Base-by-base conservation (phyloP, 2,888 invertebrate genomes). In the Epinotia nisella region DNA sequence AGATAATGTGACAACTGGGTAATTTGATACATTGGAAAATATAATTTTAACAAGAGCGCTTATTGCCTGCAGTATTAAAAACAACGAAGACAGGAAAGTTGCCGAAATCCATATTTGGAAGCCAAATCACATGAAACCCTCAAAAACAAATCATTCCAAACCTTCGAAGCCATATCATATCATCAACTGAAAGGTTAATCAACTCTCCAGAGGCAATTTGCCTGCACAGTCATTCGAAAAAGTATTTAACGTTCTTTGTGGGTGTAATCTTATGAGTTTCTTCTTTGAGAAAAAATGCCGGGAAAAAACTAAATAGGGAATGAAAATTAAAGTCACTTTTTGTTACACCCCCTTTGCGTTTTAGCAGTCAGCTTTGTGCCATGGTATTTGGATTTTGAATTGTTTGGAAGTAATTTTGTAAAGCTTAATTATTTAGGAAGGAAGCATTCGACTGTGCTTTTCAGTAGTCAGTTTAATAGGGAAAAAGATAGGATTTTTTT, bases 251-350 rank as follows among this genome's bases (percentile, higher is more conserved):
- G 29, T 70, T 74, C 76, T 77, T 77, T 74, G 74, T 61, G 74
- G 71, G 51, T 58, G 70, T 72, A 73, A 70, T 70, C 75, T 76
- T 75, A 76, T 74, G 76, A 76, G 76, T 74, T 77, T 60, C 41
- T 72, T 71, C 72, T 77, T 79, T 79, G 78, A 75, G 75, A 76
- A 76, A 76, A 74, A 79, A 78, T 75, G 76, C 59, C 66, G 75
- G 39, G 35, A 9, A 35, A 35, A 15, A 58, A 60, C 73, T 76
- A 80, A 79, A 80, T 78, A 76, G 75, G 75, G 66, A 67, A 74
- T 78, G 68, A 76, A 78, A 78, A 77, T 78, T 78, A 78, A 78
- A 73, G 72, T 71, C 72, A 68, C 73, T 71, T 75, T 75, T 75
- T 61, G 56, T 53, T 66, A 39, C 65, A 66, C 56, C 13, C 49